Base-by-base conservation (phyloP, 2,113 vertebrate species). In the Hyaena hyaena region DNA sequence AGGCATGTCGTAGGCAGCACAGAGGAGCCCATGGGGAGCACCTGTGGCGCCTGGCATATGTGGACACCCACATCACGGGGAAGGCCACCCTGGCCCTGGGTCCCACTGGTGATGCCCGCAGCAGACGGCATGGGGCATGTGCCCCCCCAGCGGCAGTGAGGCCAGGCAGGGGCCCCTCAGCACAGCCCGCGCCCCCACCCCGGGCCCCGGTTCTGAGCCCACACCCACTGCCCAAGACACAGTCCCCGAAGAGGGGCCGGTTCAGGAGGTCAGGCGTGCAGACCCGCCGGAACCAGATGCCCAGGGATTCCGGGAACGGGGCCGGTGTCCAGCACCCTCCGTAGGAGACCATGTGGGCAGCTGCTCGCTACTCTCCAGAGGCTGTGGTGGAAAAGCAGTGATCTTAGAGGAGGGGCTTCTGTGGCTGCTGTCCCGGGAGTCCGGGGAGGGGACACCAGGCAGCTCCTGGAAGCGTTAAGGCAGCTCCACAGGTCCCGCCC, bases 41-140 rank as follows among this genome's bases (percentile, higher is more conserved):
- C 2, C 4, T 19, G 12, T 6, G 1, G 17, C 2, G 5, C 28
- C 61, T 48, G 43, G 19, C 0, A 1, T 0, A 10, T 10, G 73
- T 16, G 43, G 43, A 48, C 26, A 1, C 73, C 73, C 28, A 7
- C 43, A 9, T 9, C 7, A 0, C 4, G 7, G 16, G 39, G 16
- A 45, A 15, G 14, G 71, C 23, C 15, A 8, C 14, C 74, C 74
- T 58, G 17, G 74, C 1, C 5, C 23, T 1, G 15, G 16, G 88
- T 55, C 80, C 71, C 10, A 1, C 2, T 1, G 4, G 0, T 1
- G n/a, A 31, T 1, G 39, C 1, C n/a, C 4, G 17, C 2, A 0
- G 19, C 17, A 3, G 53, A 8, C 2, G 28, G n/a, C 63, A 14
- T 4, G 10, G 39, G 1, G 1, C 16, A 7, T 16, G 3, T 0